Base-by-base conservation (phyloP, 2,888 invertebrate genomes). In the Acronicta aceris region DNA sequence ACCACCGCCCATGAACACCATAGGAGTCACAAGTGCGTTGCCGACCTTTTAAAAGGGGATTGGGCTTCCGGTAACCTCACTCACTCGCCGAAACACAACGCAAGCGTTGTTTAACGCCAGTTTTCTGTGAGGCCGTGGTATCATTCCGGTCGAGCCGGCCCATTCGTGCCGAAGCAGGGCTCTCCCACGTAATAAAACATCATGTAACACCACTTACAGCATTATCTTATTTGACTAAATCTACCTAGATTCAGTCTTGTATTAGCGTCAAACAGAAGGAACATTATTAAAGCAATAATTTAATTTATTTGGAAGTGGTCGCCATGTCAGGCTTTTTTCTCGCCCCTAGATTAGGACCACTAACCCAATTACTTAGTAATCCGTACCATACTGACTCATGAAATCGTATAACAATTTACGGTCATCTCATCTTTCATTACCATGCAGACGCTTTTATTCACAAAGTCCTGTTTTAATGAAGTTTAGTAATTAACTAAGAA, bases 291-390 rank as follows among this genome's bases (percentile, higher is more conserved):
- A 51, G 73, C 61, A 76, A 77, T 80, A 79, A 83, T 83, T 79
- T 76, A 82, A 83, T 85, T 84, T 80, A 78, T 79, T 81, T 78
- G n/a, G 63, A 73, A 64, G 62, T 65, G 60, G 68, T 75, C 54
- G 68, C 76, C 54, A 57, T 73, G 73, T 80, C 77, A 78, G 80
- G 73, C 74, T 73, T 79, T 82, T 79, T 80, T 76, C 76, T 68
- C 76, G 42, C 59, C 59, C 63, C 55, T 69, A 69, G 77, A 83
- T 83, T 38, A 38, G 6, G 6, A 83, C 69, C 67, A 66, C 77
- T 79, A 81, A 81, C 76, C 76, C 73, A 78, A 86, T 86, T 82
- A 84, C 70, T 77, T 81, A 74, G 67, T n/a, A n/a, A n/a, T n/a
- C n/a, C n/a, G n/a, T 69, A 75, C 74, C 6, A 6, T 79, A 60